phyloP scores from a whole-genome alignment of 2,797 vertebrate genomes.

The Streptopelia turtur region DNA sequence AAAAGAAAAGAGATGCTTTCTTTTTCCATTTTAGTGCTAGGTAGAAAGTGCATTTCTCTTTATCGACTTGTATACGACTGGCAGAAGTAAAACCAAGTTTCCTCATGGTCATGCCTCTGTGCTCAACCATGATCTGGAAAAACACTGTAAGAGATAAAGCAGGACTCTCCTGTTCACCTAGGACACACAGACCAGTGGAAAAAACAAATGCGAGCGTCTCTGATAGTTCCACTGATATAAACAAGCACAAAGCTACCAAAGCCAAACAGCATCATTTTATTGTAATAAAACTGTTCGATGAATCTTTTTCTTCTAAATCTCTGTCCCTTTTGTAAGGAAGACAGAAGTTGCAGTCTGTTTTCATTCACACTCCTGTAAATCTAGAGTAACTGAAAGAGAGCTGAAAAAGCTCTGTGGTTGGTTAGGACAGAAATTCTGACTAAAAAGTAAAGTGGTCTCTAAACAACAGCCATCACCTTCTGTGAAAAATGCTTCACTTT shows the following conservation, averaged over 20 bases:
- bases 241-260: neutral
- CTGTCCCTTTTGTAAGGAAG: neutral
- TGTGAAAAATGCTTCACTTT: constrained; percentile 11
- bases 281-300: neutral
- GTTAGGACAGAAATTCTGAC: neutral
- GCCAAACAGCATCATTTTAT: neutral
- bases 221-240: neutral
- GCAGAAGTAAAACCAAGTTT: constrained; percentile 29
- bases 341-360: constrained; percentile 1
- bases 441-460: neutral
- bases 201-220: neutral
- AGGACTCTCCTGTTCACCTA: neutral
- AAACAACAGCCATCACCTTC: neutral
- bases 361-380: constrained; percentile 2
- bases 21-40: constrained; percentile 21
- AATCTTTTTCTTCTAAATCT: neutral
- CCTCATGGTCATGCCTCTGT: constrained; percentile 1
- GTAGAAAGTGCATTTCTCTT: constrained; percentile 44
- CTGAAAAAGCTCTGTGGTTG: constrained; percentile 1
- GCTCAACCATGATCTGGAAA: neutral
- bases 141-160: neutral
- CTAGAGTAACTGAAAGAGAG: constrained; percentile 13
- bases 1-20: neutral
- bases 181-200: neutral
- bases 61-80: neutral